phyloP scores from a whole-genome alignment of 2,797 vertebrate species.

The Sciurus vulgaris region DNA sequence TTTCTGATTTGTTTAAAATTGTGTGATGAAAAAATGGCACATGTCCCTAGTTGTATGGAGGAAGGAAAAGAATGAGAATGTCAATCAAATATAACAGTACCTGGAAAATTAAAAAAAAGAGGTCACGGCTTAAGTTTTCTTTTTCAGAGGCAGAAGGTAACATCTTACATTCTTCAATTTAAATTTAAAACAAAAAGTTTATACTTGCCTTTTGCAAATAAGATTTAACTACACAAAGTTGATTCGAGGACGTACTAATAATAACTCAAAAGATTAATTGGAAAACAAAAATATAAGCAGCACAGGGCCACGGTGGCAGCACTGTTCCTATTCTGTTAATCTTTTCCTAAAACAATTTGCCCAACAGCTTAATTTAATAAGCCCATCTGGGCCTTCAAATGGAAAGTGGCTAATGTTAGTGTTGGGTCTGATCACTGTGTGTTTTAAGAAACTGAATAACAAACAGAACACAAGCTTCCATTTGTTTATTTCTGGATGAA shows the following conservation, averaged over 20 bases:
- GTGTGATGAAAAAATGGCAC: constrained; percentile 19
- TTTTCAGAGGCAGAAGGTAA: constrained; percentile 9
- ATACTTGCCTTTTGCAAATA: constrained; percentile 74
- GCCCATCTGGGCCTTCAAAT: background rate
- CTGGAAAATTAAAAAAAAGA: background rate
- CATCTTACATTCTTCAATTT: background rate
- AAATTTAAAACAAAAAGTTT: constrained; percentile 73
- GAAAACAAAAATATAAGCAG: constrained; percentile 49
- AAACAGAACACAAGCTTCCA: constrained; percentile 21
- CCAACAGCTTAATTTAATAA: constrained; percentile 47
- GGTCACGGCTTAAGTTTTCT: background rate
- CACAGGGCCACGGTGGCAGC: background rate
- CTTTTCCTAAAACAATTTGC: constrained; percentile 63
- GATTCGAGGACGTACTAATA: constrained; percentile 54
- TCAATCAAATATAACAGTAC: background rate
- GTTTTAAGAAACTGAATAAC: constrained; percentile 13
- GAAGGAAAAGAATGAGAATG: constrained; percentile 5
- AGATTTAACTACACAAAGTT: constrained; percentile 60
- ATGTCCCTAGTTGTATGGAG: background rate
- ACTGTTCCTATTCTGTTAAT: constrained; percentile 13
- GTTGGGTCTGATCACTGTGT: background rate
- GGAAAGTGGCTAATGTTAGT: background rate
- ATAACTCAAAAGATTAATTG: constrained; percentile 58
- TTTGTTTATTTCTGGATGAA: constrained; percentile 42
- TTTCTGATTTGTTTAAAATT: constrained; percentile 42